Percentiles rank a stretch among this genome's conserved stretches.
Conservation (phyloP, 1,140 invertebrate species). For the Rhizoglyphus robini region DNA sequence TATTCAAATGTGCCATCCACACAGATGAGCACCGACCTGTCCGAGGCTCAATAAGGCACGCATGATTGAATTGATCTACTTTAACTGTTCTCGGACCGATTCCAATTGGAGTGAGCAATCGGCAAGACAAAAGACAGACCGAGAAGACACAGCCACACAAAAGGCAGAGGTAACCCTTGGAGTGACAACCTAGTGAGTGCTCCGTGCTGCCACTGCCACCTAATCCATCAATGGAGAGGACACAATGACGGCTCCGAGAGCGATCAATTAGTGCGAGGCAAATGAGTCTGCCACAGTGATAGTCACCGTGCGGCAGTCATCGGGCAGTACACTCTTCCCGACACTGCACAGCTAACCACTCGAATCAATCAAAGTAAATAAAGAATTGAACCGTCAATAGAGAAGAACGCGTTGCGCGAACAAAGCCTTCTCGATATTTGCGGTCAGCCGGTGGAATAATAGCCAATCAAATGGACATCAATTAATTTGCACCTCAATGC, state of each 20-base stretch:
- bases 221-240: constrained; percentile 3
- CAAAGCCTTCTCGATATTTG: background rate
- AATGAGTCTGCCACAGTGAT: constrained; percentile 8
- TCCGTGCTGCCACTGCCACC: background rate
- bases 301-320: background rate
- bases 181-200: background rate
- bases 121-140: constrained; percentile 1
- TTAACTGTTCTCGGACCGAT: no score
- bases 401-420: background rate
- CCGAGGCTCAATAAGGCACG: background rate
- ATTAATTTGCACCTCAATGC: constrained; percentile 9
- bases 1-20: no score
- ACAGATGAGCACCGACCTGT: no score
- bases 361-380: constrained; percentile 14
- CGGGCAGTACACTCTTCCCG: background rate
- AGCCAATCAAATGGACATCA: constrained; percentile 1
- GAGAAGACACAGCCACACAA: background rate
- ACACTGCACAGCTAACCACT: background rate
- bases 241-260: background rate
- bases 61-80: background rate
- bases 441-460: background rate
- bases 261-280: constrained; percentile 5
- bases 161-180: background rate
- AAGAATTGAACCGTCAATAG: background rate
- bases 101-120: background rate